phyloP scores from a whole-genome alignment of 2,888 invertebrate genomes.

The Drosophila dives region DNA sequence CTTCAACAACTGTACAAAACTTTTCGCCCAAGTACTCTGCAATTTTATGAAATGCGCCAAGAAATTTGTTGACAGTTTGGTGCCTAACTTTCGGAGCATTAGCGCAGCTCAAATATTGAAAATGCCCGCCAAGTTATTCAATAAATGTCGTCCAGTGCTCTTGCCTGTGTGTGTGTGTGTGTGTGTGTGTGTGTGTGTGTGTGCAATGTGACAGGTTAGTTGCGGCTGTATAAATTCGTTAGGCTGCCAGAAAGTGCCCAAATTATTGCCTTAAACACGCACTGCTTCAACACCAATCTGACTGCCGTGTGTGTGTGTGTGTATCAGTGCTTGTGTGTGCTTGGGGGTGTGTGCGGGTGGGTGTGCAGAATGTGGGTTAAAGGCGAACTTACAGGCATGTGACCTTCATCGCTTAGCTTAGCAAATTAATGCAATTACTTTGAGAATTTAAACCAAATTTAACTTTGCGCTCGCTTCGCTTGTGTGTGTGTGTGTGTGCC shows the following conservation, averaged over 20 bases:
- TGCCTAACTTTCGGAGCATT: slow-evolving; percentile 66
- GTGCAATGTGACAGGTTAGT: slow-evolving; percentile 62
- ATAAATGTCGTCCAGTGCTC: slow-evolving; percentile 64
- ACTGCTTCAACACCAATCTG: slow-evolving; percentile 15
- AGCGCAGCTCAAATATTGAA: slow-evolving; percentile 75
- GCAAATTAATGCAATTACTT: slow-evolving; percentile 62
- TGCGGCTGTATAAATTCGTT: slow-evolving; percentile 32
- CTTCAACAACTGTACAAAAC: slow-evolving; percentile 57
- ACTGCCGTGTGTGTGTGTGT: not conserved
- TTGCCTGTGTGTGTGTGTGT: slow-evolving; percentile 29
- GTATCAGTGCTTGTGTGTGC: too few relatives aligned
- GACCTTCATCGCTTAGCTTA: slow-evolving; percentile 61
- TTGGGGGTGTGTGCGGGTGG: not conserved
- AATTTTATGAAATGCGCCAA: slow-evolving; percentile 49
- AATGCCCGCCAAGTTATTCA: slow-evolving; percentile 72
- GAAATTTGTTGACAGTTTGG: slow-evolving; percentile 74
- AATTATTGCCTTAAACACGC: slow-evolving; percentile 71
- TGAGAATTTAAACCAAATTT: slow-evolving; percentile 76
- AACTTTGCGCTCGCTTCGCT: slow-evolving; percentile 54
- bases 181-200: slow-evolving; percentile 10
- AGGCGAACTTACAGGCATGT: slow-evolving; percentile 33
- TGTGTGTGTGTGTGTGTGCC: slow-evolving; percentile 12
- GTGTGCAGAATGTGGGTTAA: slow-evolving; percentile 15
- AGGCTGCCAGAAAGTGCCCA: slow-evolving; percentile 60
- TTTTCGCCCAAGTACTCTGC: slow-evolving; percentile 50